phyloP scores from a whole-genome alignment of 2,113 vertebrate genomes.

The Melospiza melodia region DNA sequence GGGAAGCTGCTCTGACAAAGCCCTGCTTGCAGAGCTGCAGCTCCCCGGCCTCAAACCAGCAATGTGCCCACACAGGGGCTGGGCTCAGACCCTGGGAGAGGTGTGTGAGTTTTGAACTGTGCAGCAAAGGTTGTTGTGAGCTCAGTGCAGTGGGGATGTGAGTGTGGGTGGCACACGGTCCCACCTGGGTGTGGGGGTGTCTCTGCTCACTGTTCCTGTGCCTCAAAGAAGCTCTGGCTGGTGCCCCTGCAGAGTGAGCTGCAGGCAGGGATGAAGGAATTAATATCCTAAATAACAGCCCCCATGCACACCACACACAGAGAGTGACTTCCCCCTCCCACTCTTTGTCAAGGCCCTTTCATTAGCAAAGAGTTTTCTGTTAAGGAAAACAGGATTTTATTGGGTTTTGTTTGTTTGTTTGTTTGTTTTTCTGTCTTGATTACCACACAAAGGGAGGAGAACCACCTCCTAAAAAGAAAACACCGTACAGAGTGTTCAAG shows the following conservation, averaged over 20 bases:
- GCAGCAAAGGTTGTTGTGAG: background rate
- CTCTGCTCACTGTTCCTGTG: background rate
- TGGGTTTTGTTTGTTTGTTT: background rate
- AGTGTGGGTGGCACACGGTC: accelerated
- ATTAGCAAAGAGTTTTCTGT: background rate
- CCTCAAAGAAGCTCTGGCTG: background rate
- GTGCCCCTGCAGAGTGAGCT: accelerated
- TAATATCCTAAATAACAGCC: accelerated
- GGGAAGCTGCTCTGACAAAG: background rate
- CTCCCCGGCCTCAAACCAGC: background rate
- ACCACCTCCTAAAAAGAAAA: background rate
- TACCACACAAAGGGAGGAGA: background rate
- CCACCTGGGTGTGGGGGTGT: background rate
- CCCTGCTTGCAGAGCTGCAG: background rate
- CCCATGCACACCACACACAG: accelerated
- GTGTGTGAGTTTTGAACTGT: accelerated
- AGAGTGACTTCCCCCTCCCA: background rate
- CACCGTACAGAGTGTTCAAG: accelerated
- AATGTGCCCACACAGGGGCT: accelerated
- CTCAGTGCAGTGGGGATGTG: background rate
- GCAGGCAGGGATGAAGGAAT: background rate
- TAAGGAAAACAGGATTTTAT: background rate
- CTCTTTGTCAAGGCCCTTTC: background rate
- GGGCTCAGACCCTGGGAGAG: background rate
- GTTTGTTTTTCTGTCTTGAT: background rate